These are phyloP conservation scores for Zosterops pallidus DNA, from an alignment of 2,113 vertebrate genomes.

Conservation along the genomic window DNA sequence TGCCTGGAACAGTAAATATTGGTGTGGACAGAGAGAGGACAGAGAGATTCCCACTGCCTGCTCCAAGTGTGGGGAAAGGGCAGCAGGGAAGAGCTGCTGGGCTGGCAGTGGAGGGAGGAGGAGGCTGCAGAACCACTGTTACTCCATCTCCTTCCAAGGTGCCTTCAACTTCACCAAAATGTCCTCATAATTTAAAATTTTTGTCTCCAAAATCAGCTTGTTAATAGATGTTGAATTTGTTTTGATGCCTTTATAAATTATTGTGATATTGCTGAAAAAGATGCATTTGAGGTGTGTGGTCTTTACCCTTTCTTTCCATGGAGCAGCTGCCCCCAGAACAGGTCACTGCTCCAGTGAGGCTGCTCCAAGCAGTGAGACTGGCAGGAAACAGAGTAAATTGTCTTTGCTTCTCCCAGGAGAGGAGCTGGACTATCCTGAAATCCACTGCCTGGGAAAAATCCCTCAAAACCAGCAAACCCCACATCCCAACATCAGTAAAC, in stretches of 20 bases:
- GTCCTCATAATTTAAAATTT: constrained; percentile 5
- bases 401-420: neutral
- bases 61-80: neutral
- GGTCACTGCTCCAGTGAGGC: neutral
- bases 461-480: neutral
- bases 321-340: neutral
- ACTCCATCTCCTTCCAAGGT: constrained; percentile 27
- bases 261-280: neutral
- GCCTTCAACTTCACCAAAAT: constrained; percentile 38
- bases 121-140: neutral
- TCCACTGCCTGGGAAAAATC: neutral
- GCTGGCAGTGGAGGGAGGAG: neutral
- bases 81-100: neutral
- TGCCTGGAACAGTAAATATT: neutral
- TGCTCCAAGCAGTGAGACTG: too few relatives aligned
- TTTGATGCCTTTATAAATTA: constrained; percentile 68
- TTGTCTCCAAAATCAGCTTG: constrained; percentile 23
- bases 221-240: constrained; percentile 19
- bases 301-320: neutral
- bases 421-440: neutral
- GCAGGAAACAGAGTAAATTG: fast-evolving
- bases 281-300: neutral
- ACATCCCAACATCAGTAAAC: neutral
- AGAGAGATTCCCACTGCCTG: neutral
- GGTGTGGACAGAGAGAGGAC: neutral